These are phyloP conservation scores for Sturnira hondurensis DNA, from an alignment of 2,113 vertebrate genomes.

Conservation along the genomic window DNA sequence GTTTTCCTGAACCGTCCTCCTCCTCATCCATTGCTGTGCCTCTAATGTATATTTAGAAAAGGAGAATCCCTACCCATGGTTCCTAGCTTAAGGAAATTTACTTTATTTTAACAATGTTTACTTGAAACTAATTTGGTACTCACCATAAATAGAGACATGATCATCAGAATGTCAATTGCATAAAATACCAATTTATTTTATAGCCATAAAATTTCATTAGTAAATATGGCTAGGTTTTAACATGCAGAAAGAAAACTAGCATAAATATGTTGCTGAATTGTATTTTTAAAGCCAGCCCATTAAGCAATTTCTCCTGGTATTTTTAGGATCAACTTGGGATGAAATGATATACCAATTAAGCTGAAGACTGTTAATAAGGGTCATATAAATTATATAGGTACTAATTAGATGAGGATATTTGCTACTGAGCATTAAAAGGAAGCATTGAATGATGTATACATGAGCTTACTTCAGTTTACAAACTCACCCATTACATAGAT, in stretches of 20 bases:
- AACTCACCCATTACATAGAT: not conserved
- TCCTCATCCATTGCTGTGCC: not conserved
- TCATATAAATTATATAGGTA: constrained; percentile 34
- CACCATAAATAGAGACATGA: not conserved
- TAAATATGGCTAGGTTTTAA: not conserved
- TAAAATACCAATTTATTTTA: constrained; percentile 40
- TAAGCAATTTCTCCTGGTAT: not conserved
- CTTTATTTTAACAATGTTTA: constrained; percentile 41
- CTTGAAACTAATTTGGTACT: constrained; percentile 10
- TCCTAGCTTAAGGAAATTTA: not conserved
- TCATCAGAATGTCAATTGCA: not conserved
- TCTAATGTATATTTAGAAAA: not conserved
- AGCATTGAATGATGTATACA: constrained; percentile 3
- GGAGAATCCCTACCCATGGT: not conserved
- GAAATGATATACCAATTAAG: not conserved
- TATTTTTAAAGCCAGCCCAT: constrained; percentile 14
- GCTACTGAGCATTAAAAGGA: constrained; percentile 46
- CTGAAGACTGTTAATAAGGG: not conserved
- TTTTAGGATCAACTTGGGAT: constrained; percentile 22
- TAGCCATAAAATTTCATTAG: not conserved
- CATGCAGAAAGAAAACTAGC: constrained; percentile 5
- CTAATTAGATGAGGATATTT: constrained; percentile 14
- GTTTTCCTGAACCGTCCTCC: not conserved
- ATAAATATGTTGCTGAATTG: not conserved
- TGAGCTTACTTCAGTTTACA: not conserved